These are phyloP conservation scores for Dipodomys stephensi DNA, from an alignment of 2,113 vertebrate species.

Conservation along the genomic window DNA sequence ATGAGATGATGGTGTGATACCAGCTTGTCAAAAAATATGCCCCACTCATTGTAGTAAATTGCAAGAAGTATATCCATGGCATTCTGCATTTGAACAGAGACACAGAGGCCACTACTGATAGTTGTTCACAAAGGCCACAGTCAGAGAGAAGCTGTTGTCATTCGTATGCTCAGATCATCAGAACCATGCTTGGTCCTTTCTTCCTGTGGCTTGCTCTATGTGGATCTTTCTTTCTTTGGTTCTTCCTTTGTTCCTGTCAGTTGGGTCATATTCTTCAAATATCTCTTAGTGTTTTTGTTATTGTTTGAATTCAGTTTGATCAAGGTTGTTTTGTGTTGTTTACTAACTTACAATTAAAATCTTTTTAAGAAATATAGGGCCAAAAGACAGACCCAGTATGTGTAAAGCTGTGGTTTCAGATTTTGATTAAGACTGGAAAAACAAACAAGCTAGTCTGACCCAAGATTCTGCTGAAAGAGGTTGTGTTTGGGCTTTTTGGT, in stretches of 20 bases:
- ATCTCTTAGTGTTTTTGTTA: background rate
- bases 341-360: background rate
- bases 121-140: background rate
- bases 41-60: background rate
- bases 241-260: background rate
- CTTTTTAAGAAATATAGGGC: background rate
- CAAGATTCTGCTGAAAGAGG: background rate
- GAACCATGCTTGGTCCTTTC: background rate
- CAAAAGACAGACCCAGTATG: background rate
- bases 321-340: background rate
- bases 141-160: background rate
- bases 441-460: background rate
- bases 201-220: background rate
- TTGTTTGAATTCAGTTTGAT: background rate
- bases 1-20: background rate
- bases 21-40: background rate
- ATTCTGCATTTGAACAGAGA: background rate
- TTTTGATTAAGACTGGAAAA: constrained; percentile 1
- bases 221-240: background rate
- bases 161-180: background rate
- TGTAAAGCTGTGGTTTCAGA: background rate
- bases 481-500: background rate
- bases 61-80: background rate
- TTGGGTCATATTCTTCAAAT: background rate
- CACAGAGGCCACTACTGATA: background rate